phyloP scores from a whole-genome alignment of 2,888 invertebrate species.

The Vesta saturnalis region DNA sequence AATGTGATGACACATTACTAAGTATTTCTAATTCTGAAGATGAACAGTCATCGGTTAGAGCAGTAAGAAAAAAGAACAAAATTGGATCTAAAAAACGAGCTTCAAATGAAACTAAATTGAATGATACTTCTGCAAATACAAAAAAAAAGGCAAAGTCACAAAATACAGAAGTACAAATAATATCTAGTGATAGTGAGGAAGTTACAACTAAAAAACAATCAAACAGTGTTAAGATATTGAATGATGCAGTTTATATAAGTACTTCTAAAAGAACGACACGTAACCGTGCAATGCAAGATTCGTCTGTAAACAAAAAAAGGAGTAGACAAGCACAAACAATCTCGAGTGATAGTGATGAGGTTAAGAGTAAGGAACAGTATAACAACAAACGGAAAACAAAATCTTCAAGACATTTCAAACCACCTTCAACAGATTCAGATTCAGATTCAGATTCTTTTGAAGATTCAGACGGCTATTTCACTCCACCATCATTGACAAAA shows the following conservation, averaged over 20 bases:
- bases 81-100: background rate
- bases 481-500: background rate
- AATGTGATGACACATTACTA: slow-evolving; percentile 48
- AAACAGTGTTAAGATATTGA: too few relatives aligned
- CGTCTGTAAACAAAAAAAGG: too few relatives aligned
- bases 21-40: slow-evolving; percentile 55
- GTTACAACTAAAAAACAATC: background rate
- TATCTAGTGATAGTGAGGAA: background rate
- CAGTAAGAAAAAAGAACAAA: background rate
- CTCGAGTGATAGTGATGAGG: too few relatives aligned
- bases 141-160: background rate
- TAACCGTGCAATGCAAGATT: too few relatives aligned
- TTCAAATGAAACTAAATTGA: background rate
- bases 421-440: too few relatives aligned
- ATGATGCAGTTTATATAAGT: too few relatives aligned
- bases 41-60: slow-evolving; percentile 3
- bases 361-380: too few relatives aligned
- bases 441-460: background rate
- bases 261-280: too few relatives aligned
- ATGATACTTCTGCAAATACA: background rate
- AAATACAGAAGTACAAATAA: background rate
- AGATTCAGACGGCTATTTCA: background rate
- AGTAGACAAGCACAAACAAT: too few relatives aligned
- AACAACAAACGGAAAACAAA: background rate
- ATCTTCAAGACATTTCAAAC: background rate